A percentile compares a stretch with the other conserved stretches of the same genome.
Conservation (phyloP, 2,888 invertebrate genomes). For the Ganaspis brasiliensis region DNA sequence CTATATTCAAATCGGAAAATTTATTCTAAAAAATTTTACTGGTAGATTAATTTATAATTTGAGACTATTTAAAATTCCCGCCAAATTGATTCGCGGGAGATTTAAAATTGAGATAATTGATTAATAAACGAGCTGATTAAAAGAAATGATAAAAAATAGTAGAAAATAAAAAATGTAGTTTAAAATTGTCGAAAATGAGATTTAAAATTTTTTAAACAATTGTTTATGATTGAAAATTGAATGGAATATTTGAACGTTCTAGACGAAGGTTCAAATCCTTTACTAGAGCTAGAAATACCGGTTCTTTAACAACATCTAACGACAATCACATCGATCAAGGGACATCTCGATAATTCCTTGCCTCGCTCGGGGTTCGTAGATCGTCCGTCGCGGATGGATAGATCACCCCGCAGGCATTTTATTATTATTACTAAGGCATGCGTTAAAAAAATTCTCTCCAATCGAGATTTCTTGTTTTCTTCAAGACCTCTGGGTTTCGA, state of each 20-base stretch:
- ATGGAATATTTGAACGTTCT: background rate
- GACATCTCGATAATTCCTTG: slow-evolving; percentile 78
- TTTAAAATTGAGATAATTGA: too few relatives aligned
- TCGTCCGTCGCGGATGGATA: slow-evolving; percentile 71
- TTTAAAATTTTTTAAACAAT: too few relatives aligned
- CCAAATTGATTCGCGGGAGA: too few relatives aligned
- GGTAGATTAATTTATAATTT: too few relatives aligned
- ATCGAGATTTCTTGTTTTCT: slow-evolving; percentile 65
- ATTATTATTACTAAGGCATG: slow-evolving; percentile 67
- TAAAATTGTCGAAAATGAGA: too few relatives aligned
- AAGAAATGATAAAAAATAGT: too few relatives aligned
- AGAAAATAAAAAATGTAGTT: too few relatives aligned
- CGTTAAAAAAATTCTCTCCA: slow-evolving; percentile 5
- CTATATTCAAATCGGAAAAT: too few relatives aligned
- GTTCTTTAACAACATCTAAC: slow-evolving; percentile 77
- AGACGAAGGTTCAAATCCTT: slow-evolving; percentile 60
- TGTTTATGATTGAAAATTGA: too few relatives aligned
- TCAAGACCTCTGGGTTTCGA: slow-evolving; percentile 58
- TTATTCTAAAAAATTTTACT: too few relatives aligned
- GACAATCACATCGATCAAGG: slow-evolving; percentile 79
- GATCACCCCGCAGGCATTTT: slow-evolving; percentile 75
- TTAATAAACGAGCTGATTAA: too few relatives aligned
- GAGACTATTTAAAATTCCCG: too few relatives aligned
- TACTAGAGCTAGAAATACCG: slow-evolving; percentile 74
- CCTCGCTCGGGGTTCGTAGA: slow-evolving; percentile 63